Percentiles rank a stretch among this genome's conserved stretches.
These are phyloP conservation scores for Selenia dentaria DNA, from an alignment of 2,888 invertebrate species.

Conservation along the genomic window DNA sequence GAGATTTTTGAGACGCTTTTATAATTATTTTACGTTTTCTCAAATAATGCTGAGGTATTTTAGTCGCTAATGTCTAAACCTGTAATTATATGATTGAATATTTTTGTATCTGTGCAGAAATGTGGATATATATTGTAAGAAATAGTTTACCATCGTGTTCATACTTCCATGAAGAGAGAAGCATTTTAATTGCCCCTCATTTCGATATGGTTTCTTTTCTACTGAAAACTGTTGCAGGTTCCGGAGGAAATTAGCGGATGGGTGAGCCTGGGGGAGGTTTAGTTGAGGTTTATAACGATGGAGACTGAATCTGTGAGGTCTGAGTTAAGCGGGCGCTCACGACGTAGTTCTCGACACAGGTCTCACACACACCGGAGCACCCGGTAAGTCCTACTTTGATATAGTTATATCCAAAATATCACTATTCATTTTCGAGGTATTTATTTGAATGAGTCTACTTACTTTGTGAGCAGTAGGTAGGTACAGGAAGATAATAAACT, in stretches of 20 bases:
- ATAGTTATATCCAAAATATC: too few relatives aligned
- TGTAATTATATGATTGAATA: too few relatives aligned
- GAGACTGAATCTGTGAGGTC: constrained; percentile 98
- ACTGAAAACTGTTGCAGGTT: constrained; percentile 61
- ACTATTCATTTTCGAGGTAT: too few relatives aligned
- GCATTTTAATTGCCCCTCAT: constrained; percentile 73
- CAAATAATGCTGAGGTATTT: constrained; percentile 62
- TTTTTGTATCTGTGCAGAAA: constrained; percentile 22
- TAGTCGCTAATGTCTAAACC: too few relatives aligned
- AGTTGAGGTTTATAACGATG: constrained; percentile 82
- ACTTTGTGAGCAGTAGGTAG: too few relatives aligned
- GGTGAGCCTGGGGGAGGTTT: constrained; percentile 50
- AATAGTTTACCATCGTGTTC: constrained; percentile 46
- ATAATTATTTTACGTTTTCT: constrained; percentile 53
- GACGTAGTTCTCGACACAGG: constrained; percentile 87
- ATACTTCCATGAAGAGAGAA: constrained; percentile 60
- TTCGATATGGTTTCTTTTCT: constrained; percentile 55
- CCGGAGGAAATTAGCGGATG: constrained; percentile 59
- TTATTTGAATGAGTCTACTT: too few relatives aligned
- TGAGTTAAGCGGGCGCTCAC: constrained; percentile 93
- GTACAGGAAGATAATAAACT: too few relatives aligned
- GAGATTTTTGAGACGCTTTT: constrained; percentile 60
- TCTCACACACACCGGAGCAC: constrained; percentile 87
- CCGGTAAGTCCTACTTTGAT: constrained; percentile 67
- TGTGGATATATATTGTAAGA: constrained; percentile 37